Percentiles rank a stretch among this genome's conserved stretches.
phyloP scores from a whole-genome alignment of 2,113 vertebrate genomes.

The Pardalotus punctatus region DNA sequence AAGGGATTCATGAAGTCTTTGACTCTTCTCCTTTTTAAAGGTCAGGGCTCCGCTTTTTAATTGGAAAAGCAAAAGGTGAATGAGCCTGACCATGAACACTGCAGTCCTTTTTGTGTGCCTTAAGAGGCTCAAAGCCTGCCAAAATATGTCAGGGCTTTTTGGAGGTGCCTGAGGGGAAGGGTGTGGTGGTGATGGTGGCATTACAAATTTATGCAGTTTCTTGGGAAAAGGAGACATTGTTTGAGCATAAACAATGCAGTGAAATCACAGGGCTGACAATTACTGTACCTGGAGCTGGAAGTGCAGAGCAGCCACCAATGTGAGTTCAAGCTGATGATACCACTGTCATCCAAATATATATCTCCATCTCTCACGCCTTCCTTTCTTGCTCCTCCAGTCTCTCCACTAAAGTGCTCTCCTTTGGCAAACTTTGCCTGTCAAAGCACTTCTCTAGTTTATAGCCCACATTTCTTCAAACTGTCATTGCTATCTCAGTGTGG shows the following conservation, averaged over 20 bases:
- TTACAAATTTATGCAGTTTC: neutral
- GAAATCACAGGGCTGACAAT: neutral
- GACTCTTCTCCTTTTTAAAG: slow-evolving; percentile 47
- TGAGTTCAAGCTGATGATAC: neutral
- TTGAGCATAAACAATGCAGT: neutral
- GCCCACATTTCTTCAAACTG: neutral
- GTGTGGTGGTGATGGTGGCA: too few relatives aligned
- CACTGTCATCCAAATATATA: neutral
- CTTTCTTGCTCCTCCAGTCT: neutral
- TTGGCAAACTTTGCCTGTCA: neutral
- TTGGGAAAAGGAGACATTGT: neutral
- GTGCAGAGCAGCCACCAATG: neutral
- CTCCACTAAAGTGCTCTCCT: neutral
- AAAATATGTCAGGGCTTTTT: neutral
- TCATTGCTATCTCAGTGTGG: neutral
- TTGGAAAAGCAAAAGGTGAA: slow-evolving; percentile 41
- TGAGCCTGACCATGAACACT: neutral
- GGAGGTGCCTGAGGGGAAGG: rapidly evolving
- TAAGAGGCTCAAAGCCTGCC: neutral
- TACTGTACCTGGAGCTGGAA: neutral
- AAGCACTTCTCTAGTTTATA: neutral
- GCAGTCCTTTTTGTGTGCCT: neutral
- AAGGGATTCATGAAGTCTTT: slow-evolving; percentile 47
- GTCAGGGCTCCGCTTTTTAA: slow-evolving; percentile 44
- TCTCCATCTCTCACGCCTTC: neutral